Evolutionary conservation across 2,888 invertebrate genomes (phyloP).

Genomic region (Pteria penguin): DNA sequence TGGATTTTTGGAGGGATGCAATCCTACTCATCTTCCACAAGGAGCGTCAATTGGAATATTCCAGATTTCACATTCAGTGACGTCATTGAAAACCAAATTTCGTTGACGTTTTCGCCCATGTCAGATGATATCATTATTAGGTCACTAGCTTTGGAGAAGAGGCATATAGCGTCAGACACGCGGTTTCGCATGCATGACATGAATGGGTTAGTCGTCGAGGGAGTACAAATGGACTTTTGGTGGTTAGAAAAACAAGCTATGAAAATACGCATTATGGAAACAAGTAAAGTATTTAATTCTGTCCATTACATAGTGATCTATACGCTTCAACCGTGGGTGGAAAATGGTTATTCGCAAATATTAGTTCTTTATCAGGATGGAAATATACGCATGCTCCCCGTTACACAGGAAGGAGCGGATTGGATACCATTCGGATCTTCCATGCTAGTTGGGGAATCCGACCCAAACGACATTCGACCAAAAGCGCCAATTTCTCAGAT

Average conservation of each 20-base stretch:
- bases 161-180: constrained; percentile 45
- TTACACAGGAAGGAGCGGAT: constrained; percentile 56
- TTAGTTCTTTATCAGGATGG: constrained; percentile 62
- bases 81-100: constrained; percentile 44
- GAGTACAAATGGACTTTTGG: constrained; percentile 53
- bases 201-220: constrained; percentile 46
- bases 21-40: constrained; percentile 31
- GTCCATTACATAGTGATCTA: constrained; percentile 53
- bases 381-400: constrained; percentile 49
- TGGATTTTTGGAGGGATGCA: not conserved
- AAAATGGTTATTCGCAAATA: constrained; percentile 52
- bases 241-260: constrained; percentile 50
- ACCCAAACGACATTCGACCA: constrained; percentile 38
- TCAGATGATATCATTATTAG: constrained; percentile 46
- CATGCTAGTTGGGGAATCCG: constrained; percentile 54
- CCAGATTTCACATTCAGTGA: constrained; percentile 52
- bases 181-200: constrained; percentile 39
- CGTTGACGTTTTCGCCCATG: constrained; percentile 35
- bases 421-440: constrained; percentile 63
- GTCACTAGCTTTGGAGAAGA: constrained; percentile 44
- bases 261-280: constrained; percentile 41
- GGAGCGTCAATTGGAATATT: constrained; percentile 47
- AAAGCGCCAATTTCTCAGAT: constrained; percentile 45
- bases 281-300: constrained; percentile 18
- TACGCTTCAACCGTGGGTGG: constrained; percentile 54